A percentile compares a stretch with the other conserved stretches of the same genome.
Conservation (phyloP, 2,888 invertebrate genomes). For the Trimorus sp. region DNA sequence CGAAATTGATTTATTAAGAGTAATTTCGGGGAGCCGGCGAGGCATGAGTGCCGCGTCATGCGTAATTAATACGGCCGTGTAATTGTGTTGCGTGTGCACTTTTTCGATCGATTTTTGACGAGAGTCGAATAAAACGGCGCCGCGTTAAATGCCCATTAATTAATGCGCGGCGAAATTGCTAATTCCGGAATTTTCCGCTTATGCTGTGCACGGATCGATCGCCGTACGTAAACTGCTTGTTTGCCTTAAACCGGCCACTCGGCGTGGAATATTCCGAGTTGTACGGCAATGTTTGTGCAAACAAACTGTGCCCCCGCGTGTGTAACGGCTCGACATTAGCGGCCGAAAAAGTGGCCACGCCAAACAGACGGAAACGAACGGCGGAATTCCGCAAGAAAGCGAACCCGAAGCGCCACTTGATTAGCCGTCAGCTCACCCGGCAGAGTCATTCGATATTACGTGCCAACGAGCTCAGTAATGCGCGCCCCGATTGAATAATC, state of each 20-base stretch:
- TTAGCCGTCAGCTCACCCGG: slow-evolving; percentile 31
- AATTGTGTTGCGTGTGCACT: slow-evolving; percentile 39
- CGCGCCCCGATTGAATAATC: slow-evolving; percentile 38
- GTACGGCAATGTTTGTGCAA: slow-evolving; percentile 22
- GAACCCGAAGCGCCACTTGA: slow-evolving; percentile 17
- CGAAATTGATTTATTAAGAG: slow-evolving; percentile 55
- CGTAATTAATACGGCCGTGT: slow-evolving; percentile 48
- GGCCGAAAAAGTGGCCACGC: slow-evolving; percentile 4
- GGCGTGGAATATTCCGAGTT: slow-evolving; percentile 11
- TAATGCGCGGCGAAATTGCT: slow-evolving; percentile 19
- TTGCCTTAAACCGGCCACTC: slow-evolving; percentile 17
- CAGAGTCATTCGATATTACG: slow-evolving; percentile 37
- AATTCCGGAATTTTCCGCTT: slow-evolving; percentile 22
- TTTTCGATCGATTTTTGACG: slow-evolving; percentile 20
- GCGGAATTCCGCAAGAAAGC: slow-evolving; percentile 29
- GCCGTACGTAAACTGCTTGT: slow-evolving; percentile 19
- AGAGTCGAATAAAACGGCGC: too few relatives aligned
- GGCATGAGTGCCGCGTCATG: slow-evolving; percentile 27
- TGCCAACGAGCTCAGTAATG: slow-evolving; percentile 42
- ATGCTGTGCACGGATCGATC: slow-evolving; percentile 11
- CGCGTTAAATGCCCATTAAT: slow-evolving; percentile 29
- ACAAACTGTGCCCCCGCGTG: slow-evolving; percentile 1
- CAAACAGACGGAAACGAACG: slow-evolving; percentile 8
- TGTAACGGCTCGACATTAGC: slow-evolving; percentile 20
- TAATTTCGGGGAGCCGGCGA: slow-evolving; percentile 41